These are phyloP conservation scores for Synanthedon myopaeformis DNA, from an alignment of 2,888 invertebrate genomes.

Conservation along the genomic window DNA sequence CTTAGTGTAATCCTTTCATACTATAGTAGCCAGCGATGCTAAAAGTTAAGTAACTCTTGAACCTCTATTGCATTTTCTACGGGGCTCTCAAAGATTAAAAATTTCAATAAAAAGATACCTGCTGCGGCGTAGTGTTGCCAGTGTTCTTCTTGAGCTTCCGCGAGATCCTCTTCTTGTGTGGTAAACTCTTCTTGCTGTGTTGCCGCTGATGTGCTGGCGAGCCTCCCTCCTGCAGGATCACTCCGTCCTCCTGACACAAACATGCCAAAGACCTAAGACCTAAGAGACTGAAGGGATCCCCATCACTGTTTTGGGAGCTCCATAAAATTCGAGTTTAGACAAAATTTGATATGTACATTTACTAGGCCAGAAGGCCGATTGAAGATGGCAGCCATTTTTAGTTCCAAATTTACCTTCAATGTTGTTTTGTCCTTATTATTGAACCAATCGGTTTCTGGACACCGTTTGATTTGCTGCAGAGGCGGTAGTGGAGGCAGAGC, in stretches of 20 bases:
- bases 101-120: conserved; percentile 20
- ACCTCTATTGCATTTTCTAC: too few species aligned
- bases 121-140: conserved; percentile 46
- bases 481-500: conserved; percentile 39
- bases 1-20: too few species aligned
- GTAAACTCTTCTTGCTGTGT: conserved; percentile 76
- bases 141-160: conserved; percentile 71
- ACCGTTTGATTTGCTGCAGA: conserved; percentile 48
- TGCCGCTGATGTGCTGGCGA: conserved; percentile 38
- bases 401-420: conserved; percentile 24
- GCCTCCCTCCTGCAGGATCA: conserved; percentile 4
- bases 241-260: background rate
- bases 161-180: conserved; percentile 89
- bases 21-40: too few species aligned
- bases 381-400: too few species aligned
- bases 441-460: conserved; percentile 44
- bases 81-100: too few species aligned
- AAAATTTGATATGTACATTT: too few species aligned
- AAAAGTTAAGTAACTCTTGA: too few species aligned
- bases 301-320: too few species aligned
- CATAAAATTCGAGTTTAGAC: too few species aligned
- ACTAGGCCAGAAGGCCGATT: too few species aligned
- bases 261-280: too few species aligned
- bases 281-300: too few species aligned
- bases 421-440: conserved; percentile 34